A percentile compares a stretch with the other conserved stretches of the same genome.
Conservation (phyloP, 2,113 vertebrate genomes). For the Bubo blakistoni region DNA sequence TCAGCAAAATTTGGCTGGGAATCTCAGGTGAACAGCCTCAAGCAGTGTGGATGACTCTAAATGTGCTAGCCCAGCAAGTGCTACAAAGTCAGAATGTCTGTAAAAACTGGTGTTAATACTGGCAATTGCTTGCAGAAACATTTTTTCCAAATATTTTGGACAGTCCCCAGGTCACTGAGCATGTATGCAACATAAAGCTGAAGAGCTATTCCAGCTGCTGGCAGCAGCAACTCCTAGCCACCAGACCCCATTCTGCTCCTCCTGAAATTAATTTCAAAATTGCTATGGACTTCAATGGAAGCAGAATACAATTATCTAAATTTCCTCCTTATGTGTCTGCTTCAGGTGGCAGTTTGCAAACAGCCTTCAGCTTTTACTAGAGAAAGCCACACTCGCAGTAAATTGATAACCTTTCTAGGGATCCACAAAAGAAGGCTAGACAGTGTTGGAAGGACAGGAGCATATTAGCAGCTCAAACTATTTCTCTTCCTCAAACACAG, state of each 20-base stretch:
- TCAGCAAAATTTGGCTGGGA: not conserved
- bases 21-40: not conserved
- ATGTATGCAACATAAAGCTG: not conserved
- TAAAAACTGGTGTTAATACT: not conserved
- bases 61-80: not conserved
- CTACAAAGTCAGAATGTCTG: not conserved
- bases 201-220: not conserved
- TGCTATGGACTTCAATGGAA: not conserved
- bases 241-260: not conserved
- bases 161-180: not conserved
- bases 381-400: not conserved
- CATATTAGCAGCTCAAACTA: not conserved
- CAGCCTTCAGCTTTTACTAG: not conserved
- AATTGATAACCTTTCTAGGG: conserved; percentile 38
- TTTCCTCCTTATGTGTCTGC: not conserved
- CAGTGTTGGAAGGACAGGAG: not conserved
- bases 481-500: conserved; percentile 22
- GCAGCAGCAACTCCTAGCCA: not conserved
- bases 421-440: conserved; percentile 13
- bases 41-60: not conserved
- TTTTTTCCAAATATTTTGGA: not conserved
- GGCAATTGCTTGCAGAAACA: not conserved
- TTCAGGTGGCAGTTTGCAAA: conserved; percentile 32
- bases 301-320: not conserved
- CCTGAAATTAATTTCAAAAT: not conserved